Conservation (phyloP, 2,888 invertebrate species). For the Drosophila neotestacea region DNA sequence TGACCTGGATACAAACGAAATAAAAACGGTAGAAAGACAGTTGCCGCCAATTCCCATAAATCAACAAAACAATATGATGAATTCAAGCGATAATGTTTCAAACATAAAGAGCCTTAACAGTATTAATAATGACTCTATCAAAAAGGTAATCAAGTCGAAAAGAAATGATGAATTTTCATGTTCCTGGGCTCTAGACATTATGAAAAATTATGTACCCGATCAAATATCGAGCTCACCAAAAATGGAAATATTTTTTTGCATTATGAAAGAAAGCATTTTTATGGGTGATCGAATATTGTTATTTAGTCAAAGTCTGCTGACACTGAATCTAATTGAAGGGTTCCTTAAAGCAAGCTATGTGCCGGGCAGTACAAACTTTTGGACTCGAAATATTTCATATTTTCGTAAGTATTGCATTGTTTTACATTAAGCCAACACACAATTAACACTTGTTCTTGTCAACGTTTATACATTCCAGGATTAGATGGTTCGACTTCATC, state of each 20-base stretch:
- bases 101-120: constrained; percentile 44
- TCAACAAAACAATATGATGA: constrained; percentile 40
- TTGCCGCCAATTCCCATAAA: constrained; percentile 59
- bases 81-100: constrained; percentile 35
- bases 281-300: constrained; percentile 96
- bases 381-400: constrained; percentile 95
- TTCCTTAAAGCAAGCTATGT: constrained; percentile 91
- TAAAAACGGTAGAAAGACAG: constrained; percentile 83
- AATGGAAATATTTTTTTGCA: constrained; percentile 96
- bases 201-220: constrained; percentile 95
- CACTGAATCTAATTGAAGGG: constrained; percentile 97
- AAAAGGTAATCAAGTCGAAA: constrained; percentile 87
- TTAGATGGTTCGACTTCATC: constrained; percentile 98
- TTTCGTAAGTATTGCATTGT: constrained; percentile 90
- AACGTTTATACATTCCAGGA: constrained; percentile 86
- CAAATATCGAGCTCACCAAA: constrained; percentile 96
- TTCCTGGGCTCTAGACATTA: constrained; percentile 94
- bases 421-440: neutral
- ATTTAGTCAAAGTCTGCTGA: constrained; percentile 98
- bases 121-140: constrained; percentile 55
- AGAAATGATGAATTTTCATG: constrained; percentile 92
- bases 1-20: constrained; percentile 85
- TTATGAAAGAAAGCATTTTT: constrained; percentile 94
- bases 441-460: too few species aligned
- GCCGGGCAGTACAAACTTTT: constrained; percentile 90